Evolutionary conservation across 2,797 vertebrate species (phyloP), one percentile per base, ranked within the genome.

Genomic region (Danio kyathit): DNA sequence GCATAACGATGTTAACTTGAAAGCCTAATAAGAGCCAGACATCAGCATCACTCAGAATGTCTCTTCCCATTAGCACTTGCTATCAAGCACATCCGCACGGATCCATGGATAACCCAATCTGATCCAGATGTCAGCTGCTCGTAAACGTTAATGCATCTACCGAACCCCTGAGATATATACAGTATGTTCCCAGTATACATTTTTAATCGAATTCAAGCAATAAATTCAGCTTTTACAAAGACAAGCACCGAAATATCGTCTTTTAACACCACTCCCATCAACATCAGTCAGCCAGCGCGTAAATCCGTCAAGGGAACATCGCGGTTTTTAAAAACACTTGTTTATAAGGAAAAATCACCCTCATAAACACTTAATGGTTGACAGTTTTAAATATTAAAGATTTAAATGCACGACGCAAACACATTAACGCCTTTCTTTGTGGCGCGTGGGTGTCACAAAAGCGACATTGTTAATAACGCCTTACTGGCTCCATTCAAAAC

Each of bases 381-480:
- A 40, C 9, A 48, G 4, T 17, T 17, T 52, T 29, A 29, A 52
- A 29, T 2, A 0, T 5, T 16, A 5, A n/a, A 48, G 12, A 29
- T 12, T 11, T 12, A 17, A 3, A 40, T 7, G 1, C 16, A 13
- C 7, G 13, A 21, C 7, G 13, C 5, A n/a, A 12, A 44, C n/a
- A 5, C 5, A 0, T 1, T 29, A 54, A 43, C 38, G 4, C 5
- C 16, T 44, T n/a, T 66, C 61, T 76, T 56, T 46, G 40, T 13
- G 13, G 14, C 16, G 48, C 74, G 61, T 38, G 49, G 74, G 61
- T 12, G 63, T 29, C 63, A 76, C 49, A 16, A 12, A 57, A 51
- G 14, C 0, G 5, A 63, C 73, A 10, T 3, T 16, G 19, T 3
- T 44, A 13, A 64, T 48, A 43, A 29, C 0, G 6, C 14, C 21